Evolutionary conservation across 2,888 invertebrate genomes (phyloP), one percentile per base, ranked within the genome.

Genomic region (Platycheirus albimanus): DNA sequence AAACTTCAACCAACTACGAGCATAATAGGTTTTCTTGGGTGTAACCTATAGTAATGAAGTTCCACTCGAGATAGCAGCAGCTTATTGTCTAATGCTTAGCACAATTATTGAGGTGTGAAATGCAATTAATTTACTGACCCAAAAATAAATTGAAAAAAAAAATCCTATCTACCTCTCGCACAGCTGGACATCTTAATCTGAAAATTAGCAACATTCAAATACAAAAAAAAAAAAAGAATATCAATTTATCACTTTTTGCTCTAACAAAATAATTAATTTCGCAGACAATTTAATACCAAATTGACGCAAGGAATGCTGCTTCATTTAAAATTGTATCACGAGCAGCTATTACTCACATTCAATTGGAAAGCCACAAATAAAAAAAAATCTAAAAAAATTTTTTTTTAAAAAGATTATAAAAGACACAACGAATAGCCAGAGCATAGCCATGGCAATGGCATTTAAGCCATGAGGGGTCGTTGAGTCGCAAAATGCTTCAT

Each of bases 371-470:
- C 36, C n/a, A 38, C 0, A 38, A 41, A 52, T 1, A 15, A n/a
- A 4, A 15, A 76, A 6, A 54, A 70, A 24, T 15, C n/a, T 24
- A 52, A 38, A 8, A 13, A 49, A 33, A 24, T 33, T 33, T 8
- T 8, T 6, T 24, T 24, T 4, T 4, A 43, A 30, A 28, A 33
- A n/a, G 15, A 56, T 38, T 17, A 41, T n/a, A 61, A 64, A 45
- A 43, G 43, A 54, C 11, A 66, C 56, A 43, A 13, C 43, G 24
- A 58, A 58, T n/a, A 72, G 20, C 45, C 58, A 51, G 66, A 72
- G 20, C 66, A 58, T n/a, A 72, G 20, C 45, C 58, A 51, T 72
- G 78, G 20, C 66, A 49, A 19, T 78, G 78, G 72, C 66, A 64
- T 41, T 15, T 45, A 66, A 30, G 15, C 24, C 52, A 33, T n/a